These are phyloP conservation scores for Kradibia gibbosae DNA, from an alignment of 1,140 invertebrate genomes.

Conservation along the genomic window DNA sequence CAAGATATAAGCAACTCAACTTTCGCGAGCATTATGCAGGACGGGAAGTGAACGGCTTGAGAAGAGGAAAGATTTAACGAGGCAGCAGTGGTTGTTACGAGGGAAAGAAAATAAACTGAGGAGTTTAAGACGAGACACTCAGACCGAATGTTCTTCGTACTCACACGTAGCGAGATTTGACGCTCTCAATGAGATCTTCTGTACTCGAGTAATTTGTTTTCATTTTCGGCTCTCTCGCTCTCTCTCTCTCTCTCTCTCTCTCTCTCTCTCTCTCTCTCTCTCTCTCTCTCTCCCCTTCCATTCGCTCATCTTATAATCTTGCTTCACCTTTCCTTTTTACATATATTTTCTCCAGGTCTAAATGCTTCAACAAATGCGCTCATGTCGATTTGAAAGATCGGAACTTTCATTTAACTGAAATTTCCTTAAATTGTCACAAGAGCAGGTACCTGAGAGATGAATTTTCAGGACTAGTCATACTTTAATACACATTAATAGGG, in stretches of 20 bases:
- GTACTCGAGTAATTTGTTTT: background rate
- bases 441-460: no score
- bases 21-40: background rate
- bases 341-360: no score
- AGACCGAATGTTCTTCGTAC: slow-evolving; percentile 27
- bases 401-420: no score
- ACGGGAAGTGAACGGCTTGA: background rate
- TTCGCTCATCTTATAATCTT: background rate
- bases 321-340: background rate
- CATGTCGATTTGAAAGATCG: no score
- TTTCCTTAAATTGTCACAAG: no score
- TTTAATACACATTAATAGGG: background rate
- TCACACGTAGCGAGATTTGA: background rate
- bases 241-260: background rate
- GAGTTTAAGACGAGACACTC: slow-evolving; percentile 29
- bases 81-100: background rate
- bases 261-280: background rate
- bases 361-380: no score
- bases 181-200: background rate
- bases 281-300: background rate
- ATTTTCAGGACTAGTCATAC: background rate
- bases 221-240: background rate
- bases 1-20: background rate
- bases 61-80: background rate
- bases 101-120: background rate